Evolutionary conservation across 2,888 invertebrate species (phyloP).

Genomic region (Cenopis cana): DNA sequence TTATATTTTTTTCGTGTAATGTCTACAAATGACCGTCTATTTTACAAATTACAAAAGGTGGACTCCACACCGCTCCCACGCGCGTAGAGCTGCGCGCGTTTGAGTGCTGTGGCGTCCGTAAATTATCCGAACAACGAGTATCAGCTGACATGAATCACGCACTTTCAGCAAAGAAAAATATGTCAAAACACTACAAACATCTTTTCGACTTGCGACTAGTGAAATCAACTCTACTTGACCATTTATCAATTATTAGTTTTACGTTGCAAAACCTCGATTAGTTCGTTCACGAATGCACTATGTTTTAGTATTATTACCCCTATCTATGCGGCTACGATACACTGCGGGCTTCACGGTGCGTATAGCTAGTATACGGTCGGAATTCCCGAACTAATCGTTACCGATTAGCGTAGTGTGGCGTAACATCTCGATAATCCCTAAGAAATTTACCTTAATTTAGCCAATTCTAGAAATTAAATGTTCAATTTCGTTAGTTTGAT

Average conservation of each 20-base stretch:
- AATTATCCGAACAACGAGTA: conserved; percentile 73
- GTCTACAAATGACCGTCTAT: conserved; percentile 74
- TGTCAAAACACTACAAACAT: conserved; percentile 86
- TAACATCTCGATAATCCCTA: conserved; percentile 69
- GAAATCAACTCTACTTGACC: conserved; percentile 86
- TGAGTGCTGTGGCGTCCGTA: conserved; percentile 73
- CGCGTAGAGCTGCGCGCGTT: conserved; percentile 62
- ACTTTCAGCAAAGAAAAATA: conserved; percentile 86
- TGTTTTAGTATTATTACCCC: conserved; percentile 78
- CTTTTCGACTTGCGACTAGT: conserved; percentile 85
- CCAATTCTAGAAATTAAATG: conserved; percentile 75
- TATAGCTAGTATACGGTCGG: conserved; percentile 77
- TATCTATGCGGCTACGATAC: conserved; percentile 67
- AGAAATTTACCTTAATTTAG: conserved; percentile 69
- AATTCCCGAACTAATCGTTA: conserved; percentile 52
- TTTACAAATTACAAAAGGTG: conserved; percentile 71
- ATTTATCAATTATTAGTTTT: conserved; percentile 80
- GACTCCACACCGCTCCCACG: conserved; percentile 77
- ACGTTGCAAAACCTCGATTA: conserved; percentile 74
- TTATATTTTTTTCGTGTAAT: conserved; percentile 67
- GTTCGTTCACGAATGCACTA: conserved; percentile 81
- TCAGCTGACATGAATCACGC: conserved; percentile 86
- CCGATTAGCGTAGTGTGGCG: conserved; percentile 57
- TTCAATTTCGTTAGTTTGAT: conserved; percentile 67
- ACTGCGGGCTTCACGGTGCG: conserved; percentile 61